Conservation (phyloP, 2,113 vertebrate species). For the Myrmecobius fasciatus region DNA sequence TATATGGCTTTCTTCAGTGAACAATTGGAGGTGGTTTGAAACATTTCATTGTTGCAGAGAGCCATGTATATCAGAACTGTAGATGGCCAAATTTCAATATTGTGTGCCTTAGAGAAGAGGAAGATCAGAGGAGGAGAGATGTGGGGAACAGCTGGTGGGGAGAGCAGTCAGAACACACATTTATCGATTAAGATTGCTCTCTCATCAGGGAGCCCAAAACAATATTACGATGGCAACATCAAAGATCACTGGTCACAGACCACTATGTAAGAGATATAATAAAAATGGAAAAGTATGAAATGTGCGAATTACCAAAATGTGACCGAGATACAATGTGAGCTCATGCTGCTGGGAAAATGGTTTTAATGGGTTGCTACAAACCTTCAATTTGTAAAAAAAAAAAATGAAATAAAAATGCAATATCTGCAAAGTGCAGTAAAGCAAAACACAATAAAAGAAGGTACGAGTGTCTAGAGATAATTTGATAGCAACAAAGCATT, state of each 20-base stretch:
- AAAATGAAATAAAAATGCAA: no score
- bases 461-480: not conserved
- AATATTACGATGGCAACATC: not conserved
- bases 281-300: not conserved
- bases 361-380: not conserved
- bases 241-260: not conserved
- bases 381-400: not conserved
- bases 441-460: not conserved
- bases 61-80: no score
- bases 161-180: not conserved
- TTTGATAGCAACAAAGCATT: conserved; percentile 11
- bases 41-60: no score
- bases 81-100: not conserved
- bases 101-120: not conserved
- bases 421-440: not conserved
- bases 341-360: not conserved
- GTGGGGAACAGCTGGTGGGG: not conserved
- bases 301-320: not conserved
- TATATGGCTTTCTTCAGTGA: no score
- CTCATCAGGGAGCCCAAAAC: not conserved
- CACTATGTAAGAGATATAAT: not conserved
- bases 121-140: not conserved
- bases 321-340: not conserved
- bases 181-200: not conserved
- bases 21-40: no score